Percentiles rank a stretch among this genome's conserved stretches.
phyloP scores from a whole-genome alignment of 2,888 invertebrate species.

The Polydesmus complanatus region DNA sequence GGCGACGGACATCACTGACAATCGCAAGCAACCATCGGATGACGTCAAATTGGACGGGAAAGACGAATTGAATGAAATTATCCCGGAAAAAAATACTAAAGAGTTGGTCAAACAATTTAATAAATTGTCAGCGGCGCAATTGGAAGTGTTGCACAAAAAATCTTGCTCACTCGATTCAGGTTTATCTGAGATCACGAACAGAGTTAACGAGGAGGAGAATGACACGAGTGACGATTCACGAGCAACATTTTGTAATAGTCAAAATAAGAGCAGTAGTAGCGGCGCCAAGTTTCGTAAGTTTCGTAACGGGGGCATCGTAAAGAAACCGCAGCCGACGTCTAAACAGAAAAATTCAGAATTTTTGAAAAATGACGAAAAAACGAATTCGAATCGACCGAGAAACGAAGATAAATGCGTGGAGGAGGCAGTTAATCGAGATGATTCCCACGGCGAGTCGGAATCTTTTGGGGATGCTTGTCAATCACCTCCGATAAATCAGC shows the following conservation, averaged over 20 bases:
- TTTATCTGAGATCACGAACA: conserved; percentile 5
- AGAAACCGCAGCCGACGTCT: neutral
- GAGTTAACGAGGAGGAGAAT: neutral
- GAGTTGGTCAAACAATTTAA: conserved; percentile 7
- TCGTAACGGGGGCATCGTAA: neutral
- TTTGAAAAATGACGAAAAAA: neutral
- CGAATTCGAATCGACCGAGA: neutral
- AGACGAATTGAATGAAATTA: neutral
- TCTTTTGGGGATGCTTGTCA: neutral
- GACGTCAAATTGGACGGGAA: too few species aligned
- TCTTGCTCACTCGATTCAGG: conserved; percentile 6
- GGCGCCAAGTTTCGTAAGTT: neutral
- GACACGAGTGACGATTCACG: neutral
- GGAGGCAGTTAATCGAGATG: neutral
- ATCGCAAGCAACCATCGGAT: too few species aligned
- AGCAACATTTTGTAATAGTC: neutral
- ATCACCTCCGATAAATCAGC: neutral
- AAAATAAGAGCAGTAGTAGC: neutral
- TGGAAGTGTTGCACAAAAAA: neutral
- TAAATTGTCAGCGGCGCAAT: neutral
- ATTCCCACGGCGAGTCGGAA: neutral
- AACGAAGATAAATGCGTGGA: neutral
- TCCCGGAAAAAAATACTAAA: neutral
- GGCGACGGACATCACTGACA: too few species aligned
- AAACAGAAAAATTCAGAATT: neutral